Conservation (phyloP, 2,888 invertebrate genomes). For the Caenorhabditis uteleia region DNA sequence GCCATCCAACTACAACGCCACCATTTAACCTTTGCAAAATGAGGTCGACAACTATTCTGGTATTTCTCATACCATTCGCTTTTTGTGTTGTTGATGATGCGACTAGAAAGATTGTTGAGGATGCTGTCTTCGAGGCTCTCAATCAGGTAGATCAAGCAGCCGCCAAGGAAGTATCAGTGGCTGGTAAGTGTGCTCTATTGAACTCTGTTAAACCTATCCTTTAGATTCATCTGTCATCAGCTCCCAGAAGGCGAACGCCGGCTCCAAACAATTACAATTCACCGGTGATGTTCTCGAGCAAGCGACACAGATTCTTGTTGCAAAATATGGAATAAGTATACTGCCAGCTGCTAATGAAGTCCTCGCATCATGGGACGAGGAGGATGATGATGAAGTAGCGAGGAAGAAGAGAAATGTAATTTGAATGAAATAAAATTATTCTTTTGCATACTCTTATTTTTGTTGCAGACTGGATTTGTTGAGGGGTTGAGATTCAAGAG, state of each 20-base stretch:
- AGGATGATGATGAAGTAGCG: neutral
- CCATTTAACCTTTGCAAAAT: neutral
- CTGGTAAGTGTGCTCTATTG: too few relatives aligned
- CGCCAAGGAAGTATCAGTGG: constrained; percentile 11
- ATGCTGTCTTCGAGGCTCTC: constrained; percentile 19
- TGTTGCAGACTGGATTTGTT: too few relatives aligned
- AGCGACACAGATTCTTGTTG: constrained; percentile 25
- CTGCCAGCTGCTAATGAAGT: constrained; percentile 27
- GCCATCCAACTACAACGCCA: neutral
- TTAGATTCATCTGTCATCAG: too few relatives aligned
- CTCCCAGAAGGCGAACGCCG: constrained; percentile 29
- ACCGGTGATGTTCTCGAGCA: constrained; percentile 29
- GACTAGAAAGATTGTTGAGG: constrained; percentile 13
- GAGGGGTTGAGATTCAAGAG: neutral
- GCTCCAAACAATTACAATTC: constrained; percentile 24
- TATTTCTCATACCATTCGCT: neutral
- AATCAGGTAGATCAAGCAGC: constrained; percentile 8
- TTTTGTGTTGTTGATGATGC: constrained; percentile 4
- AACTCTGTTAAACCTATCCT: too few relatives aligned
- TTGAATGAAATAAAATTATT: neutral
- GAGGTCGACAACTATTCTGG: constrained; percentile 10
- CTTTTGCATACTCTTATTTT: too few relatives aligned
- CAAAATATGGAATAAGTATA: constrained; percentile 26
- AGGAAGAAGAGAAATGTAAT: neutral
- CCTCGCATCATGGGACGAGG: constrained; percentile 11